Percentiles rank a stretch among this genome's conserved stretches.
Evolutionary conservation across 2,113 vertebrate genomes (phyloP).

Genomic region (Gopherus evgoodei): DNA sequence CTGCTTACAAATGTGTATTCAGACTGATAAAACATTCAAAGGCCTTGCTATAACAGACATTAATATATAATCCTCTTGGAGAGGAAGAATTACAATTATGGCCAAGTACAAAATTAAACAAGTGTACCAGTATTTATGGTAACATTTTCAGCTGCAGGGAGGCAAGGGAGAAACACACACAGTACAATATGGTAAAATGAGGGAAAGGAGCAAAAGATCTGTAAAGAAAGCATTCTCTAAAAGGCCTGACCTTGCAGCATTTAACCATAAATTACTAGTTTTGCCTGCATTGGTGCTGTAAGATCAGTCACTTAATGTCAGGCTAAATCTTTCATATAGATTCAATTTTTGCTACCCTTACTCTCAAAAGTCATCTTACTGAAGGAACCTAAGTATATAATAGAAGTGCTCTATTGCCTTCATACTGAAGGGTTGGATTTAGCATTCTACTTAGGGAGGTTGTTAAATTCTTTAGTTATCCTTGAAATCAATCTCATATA

Average conservation of each 20-base stretch:
- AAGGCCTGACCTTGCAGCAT: not conserved
- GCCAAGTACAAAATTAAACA: not conserved
- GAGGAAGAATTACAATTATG: not conserved
- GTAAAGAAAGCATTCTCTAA: not conserved
- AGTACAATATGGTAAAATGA: not conserved
- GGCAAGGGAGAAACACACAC: not conserved
- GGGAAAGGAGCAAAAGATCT: not conserved
- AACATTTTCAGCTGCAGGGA: constrained; percentile 16
- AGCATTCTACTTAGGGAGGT: not conserved
- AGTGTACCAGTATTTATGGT: not conserved
- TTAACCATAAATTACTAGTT: not conserved
- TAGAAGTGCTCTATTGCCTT: not conserved
- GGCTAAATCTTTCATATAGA: not conserved
- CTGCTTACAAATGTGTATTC: not conserved
- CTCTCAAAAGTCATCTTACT: not conserved
- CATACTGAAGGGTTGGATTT: not conserved
- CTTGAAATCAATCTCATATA: not conserved
- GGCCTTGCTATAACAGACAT: not conserved
- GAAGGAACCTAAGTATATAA: not conserved
- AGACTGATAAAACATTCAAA: not conserved
- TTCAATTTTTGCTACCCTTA: not conserved
- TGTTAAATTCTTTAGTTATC: not conserved
- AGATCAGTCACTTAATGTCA: not conserved
- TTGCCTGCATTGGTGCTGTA: not conserved
- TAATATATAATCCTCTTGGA: not conserved